Base-by-base conservation (phyloP, 2,797 vertebrate species). In the Phataginus tricuspis region DNA sequence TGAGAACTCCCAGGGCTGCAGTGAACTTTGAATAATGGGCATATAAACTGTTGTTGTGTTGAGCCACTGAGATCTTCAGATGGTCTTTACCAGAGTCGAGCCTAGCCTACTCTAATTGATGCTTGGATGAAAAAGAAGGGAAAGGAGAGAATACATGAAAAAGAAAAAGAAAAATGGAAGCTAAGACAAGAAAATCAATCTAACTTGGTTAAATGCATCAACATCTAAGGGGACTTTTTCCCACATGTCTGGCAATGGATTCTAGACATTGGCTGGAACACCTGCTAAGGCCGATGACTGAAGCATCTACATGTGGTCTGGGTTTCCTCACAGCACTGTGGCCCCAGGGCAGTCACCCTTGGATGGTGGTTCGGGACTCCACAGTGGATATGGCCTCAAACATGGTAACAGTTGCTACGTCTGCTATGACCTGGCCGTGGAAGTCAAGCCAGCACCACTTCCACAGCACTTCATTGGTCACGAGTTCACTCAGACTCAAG, bases 251-350 rank as follows among this genome's bases (percentile, higher is more conserved):
- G 29, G 18, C 1, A 55, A 25, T 11, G 39, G 27, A 42, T 74
- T 16, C 10, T 51, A 21, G 13, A 5, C 27, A 55, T 15, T 18
- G 16, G 23, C 14, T 63, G 11, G 25, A 61, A 31, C 27, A 9
- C 18, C 4, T 31, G 13, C 7, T 45, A 7, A 21, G 3, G 21
- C 0, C 10, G 15, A 31, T 7, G 1, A 63, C 18, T 68, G 29
- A n/a, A 63, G 42, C 31, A 19, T 3, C 1, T 34, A 42, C 57
- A 51, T 11, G 18, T 23, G 25, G 25, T 39, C 9, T 55, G 45
- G 16, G 42, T 3, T 78, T 45, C 11, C 45, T 45, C 9, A 45
- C 11, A 45, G 45, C 45, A 11, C 45, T 45, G 45, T 45, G 10
- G 45, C 7, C 7, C 80, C 25, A 49, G 16, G 4, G 2, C 0